A percentile compares a stretch with the other conserved stretches of the same genome.
Conservation (phyloP, 2,113 vertebrate genomes). For the Xiphophorus maculatus region DNA sequence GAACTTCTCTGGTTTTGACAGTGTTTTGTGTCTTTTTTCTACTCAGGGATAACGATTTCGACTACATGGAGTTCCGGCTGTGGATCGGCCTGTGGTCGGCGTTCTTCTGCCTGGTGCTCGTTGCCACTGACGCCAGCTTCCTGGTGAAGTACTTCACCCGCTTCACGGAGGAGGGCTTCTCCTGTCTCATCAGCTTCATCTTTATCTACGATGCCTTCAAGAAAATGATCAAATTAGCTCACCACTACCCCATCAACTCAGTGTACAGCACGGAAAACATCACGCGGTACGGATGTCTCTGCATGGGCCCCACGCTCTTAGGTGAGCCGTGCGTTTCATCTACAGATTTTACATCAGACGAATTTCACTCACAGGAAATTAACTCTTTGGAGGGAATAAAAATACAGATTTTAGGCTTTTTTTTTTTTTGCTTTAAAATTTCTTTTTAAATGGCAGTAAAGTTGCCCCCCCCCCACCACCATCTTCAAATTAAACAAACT, state of each 20-base stretch:
- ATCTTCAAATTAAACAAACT: too few relatives aligned
- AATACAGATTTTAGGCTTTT: neutral
- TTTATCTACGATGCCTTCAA: conserved; percentile 99
- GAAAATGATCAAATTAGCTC: conserved; percentile 95
- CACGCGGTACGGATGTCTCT: conserved; percentile 90
- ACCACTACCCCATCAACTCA: conserved; percentile 93
- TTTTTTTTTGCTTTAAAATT: neutral
- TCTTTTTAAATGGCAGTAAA: too few relatives aligned
- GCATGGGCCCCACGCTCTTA: conserved; percentile 80
- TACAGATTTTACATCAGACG: neutral
- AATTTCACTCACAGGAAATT: neutral
- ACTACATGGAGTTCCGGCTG: conserved; percentile 97
- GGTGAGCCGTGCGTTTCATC: conserved; percentile 74
- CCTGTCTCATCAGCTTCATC: conserved; percentile 98
- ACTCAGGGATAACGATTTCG: conserved; percentile 88
- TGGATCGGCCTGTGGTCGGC: conserved; percentile 99
- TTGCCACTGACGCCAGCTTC: conserved; percentile 95
- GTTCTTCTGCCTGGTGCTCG: conserved; percentile 90
- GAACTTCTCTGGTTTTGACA: too few relatives aligned
- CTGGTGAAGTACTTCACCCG: conserved; percentile 98
- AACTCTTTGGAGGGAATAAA: neutral
- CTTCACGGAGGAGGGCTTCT: conserved; percentile 98
- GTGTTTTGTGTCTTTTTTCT: neutral
- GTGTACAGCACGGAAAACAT: conserved; percentile 85
- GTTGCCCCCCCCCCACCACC: too few relatives aligned